Evolutionary conservation across 2,888 invertebrate species (phyloP), one percentile per base, ranked within the genome.

Genomic region (Pegoplata infirma): DNA sequence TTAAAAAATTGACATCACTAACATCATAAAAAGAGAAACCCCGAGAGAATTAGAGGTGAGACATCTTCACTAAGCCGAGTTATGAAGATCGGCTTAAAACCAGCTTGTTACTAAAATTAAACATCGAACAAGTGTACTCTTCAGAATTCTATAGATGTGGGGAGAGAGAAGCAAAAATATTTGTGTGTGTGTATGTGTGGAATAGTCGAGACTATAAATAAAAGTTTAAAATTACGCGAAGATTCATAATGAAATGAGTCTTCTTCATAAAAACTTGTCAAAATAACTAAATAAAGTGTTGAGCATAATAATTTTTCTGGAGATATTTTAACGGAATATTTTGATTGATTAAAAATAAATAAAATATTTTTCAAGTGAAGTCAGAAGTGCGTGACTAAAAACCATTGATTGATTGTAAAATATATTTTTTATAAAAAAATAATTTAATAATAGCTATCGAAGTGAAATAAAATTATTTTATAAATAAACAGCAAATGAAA

Each of bases 211-310:
- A 79, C 75, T 79, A 79, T 79, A 79, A 72, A 79, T 79, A 75
- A 75, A 75, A 67, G 67, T 72, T 75, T 75, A 19, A 49, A 51
- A 67, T 25, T 63, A 72, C 21, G 40, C 63, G 53, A 79, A 75
- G 71, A 79, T 75, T 79, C 79, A 79, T 72, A 75, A 71, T 67
- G 66, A 71, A 67, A 56, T 49, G 63, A 75, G 75, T 75, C 75
- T 63, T 79, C 79, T 79, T 79, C 75, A 79, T 12, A 47, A n/a
- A 73, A 68, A 51, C 32, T 63, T 58, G 51, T 23, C 4, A 25
- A 25, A 8, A 14, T 0, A 40, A 0, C 4, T 46, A 16, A 44
- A 5, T 21, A 10, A 53, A 63, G 2, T 32, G 32, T 1, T n/a
- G n/a, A n/a, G n/a, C 32, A 10, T 40, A 56, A 36, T 14, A 64